phyloP scores from a whole-genome alignment of 2,888 invertebrate genomes.

The Invenusta paracnida region DNA sequence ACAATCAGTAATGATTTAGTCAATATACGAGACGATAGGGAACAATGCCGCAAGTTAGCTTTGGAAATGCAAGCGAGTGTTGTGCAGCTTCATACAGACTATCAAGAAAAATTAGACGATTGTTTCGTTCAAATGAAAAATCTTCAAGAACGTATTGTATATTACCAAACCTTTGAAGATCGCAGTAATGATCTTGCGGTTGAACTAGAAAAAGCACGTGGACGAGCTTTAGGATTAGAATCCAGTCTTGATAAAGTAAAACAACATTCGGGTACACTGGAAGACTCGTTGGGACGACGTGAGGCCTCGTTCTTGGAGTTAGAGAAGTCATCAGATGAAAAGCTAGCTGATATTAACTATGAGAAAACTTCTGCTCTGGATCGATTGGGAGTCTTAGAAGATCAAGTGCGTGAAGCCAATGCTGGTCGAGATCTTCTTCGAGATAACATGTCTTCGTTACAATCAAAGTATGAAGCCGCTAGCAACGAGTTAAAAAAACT shows the following conservation, averaged over 20 bases:
- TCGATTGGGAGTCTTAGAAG: neutral
- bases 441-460: neutral
- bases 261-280: neutral
- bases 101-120: neutral
- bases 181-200: neutral
- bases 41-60: neutral
- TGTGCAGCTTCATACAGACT: neutral
- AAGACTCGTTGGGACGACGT: neutral
- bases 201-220: constrained; percentile 11
- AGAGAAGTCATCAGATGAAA: neutral
- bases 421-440: neutral
- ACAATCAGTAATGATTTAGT: neutral
- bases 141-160: neutral
- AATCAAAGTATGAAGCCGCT: neutral
- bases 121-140: neutral
- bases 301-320: neutral
- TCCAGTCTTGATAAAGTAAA: neutral
- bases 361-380: neutral
- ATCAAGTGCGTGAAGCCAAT: neutral
- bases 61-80: neutral
- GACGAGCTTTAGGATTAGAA: neutral
- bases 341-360: neutral
- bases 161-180: neutral
- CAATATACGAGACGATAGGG: neutral
- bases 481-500: neutral